Base-by-base conservation (phyloP, 1,140 invertebrate genomes). In the Tetramorium simillimum region DNA sequence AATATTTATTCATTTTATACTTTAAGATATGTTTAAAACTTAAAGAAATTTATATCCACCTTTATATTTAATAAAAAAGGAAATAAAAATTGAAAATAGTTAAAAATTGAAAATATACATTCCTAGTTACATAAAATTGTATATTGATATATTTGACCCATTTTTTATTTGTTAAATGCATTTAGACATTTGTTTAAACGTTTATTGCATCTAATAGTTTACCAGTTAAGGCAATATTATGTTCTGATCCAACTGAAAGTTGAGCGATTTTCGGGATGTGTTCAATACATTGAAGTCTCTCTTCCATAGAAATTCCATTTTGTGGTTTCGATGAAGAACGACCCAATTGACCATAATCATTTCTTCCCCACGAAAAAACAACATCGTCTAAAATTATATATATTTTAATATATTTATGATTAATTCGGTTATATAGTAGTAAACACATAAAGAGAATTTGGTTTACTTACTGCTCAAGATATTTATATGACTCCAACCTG, bases 311-410 rank as follows among this genome's bases (percentile, higher is more conserved):
- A 16, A 60, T 49, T 70, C 0, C 70, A 70, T 80, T 63, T 63
- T 81, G 86, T 21, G 76, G 80, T 80, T 91, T 7, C 58, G 37
- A 21, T 58, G 87, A 53, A 9, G 91, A 88, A 12, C 78, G 92
- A 2, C 97, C 97, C 67, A 98, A 93, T 93, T 98, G 97, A 4
- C 97, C 97, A 95, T 98, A 98, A 89, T 96, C 97, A 93, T 98
- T 98, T 94, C 97, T 96, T 18, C 98, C 98, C 97, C 97, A 98
- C 2, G 96, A 95, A 43, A 96, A 94, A 21, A 98, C 91, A 70
- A 95, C 94, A 21, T 96, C 96, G 91, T 96, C 95, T 67, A 95
- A 28, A 89, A 69, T 67, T 4, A 88, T 28, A 67, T 87, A 87
- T 80, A 75, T 46, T 78, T 67, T 40, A 40, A 43, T 28, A 69